phyloP scores from a whole-genome alignment of 1,140 invertebrate species.

The Drosophila pseudoananassae region DNA sequence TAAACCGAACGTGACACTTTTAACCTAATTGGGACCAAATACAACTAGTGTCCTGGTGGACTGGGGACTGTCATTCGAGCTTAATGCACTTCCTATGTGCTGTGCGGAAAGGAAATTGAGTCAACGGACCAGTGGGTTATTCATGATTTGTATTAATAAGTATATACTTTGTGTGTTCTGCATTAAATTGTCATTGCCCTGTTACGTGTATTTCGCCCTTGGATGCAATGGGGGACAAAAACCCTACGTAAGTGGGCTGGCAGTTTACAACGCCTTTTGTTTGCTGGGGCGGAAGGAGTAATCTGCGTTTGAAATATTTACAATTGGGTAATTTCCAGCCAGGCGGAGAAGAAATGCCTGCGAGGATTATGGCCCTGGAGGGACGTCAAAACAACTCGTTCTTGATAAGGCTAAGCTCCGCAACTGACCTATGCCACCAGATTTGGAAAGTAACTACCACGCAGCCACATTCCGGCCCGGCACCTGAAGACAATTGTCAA shows the following conservation, averaged over 20 bases:
- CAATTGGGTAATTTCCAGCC: slow-evolving; percentile 38
- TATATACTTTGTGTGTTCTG: slow-evolving; percentile 5
- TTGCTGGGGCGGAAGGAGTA: slow-evolving; percentile 20
- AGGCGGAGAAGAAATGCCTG: neutral
- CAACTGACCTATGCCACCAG: slow-evolving; percentile 34
- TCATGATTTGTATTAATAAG: slow-evolving; percentile 5
- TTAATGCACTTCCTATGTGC: slow-evolving; percentile 33
- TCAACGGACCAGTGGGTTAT: slow-evolving; percentile 2
- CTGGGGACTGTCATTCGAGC: slow-evolving; percentile 10
- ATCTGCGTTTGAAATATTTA: slow-evolving; percentile 51
- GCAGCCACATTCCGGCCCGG: slow-evolving; percentile 2
- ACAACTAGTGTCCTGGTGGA: slow-evolving; percentile 5
- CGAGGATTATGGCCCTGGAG: slow-evolving; percentile 12
- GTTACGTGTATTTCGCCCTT: slow-evolving; percentile 10
- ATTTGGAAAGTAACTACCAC: neutral
- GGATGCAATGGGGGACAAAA: neutral
- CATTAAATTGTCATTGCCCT: slow-evolving; percentile 15
- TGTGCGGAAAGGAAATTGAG: neutral
- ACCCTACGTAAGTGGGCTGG: neutral
- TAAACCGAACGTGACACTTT: slow-evolving; percentile 45
- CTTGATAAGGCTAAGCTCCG: slow-evolving; percentile 21
- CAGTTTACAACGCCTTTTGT: slow-evolving; percentile 19
- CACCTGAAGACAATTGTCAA: slow-evolving; percentile 20
- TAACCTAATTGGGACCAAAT: slow-evolving; percentile 34
- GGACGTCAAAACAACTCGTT: slow-evolving; percentile 29